Evolutionary conservation across 2,797 vertebrate species (phyloP).

Genomic region (Sebastes diaconus): DNA sequence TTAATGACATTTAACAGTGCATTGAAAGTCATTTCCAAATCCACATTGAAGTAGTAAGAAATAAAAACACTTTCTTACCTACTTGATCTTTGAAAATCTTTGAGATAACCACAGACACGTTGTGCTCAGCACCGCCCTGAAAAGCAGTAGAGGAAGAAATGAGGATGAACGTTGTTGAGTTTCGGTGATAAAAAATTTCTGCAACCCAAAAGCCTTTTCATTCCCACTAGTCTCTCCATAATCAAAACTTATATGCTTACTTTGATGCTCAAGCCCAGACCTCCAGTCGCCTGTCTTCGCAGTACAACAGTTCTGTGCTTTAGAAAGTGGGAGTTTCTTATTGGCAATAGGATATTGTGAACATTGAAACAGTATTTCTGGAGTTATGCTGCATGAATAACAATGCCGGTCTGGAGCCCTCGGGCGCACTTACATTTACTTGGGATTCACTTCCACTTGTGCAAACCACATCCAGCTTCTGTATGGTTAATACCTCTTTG

Average conservation of each 20-base stretch:
- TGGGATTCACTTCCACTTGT: conserved; percentile 83
- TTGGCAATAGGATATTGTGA: conserved; percentile 79
- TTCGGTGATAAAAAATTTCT: neutral
- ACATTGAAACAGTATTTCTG: conserved; percentile 44
- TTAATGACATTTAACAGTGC: neutral
- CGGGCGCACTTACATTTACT: conserved; percentile 90
- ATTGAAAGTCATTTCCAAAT: neutral
- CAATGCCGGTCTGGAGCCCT: conserved; percentile 26
- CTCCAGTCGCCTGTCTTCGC: conserved; percentile 89
- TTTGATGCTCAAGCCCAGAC: conserved; percentile 97
- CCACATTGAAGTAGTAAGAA: neutral
- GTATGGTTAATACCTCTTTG: conserved; percentile 90
- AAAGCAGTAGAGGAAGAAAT: conserved; percentile 50
- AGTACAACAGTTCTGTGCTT: conserved; percentile 98
- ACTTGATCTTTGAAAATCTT: conserved; percentile 96
- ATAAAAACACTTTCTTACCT: conserved; percentile 84
- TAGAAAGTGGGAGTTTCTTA: conserved; percentile 90
- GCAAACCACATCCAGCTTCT: conserved; percentile 93
- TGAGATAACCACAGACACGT: conserved; percentile 94
- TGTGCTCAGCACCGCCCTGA: conserved; percentile 94
- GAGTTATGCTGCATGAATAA: conserved; percentile 35
- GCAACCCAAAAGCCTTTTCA: conserved; percentile 39
- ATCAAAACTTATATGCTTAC: conserved; percentile 79
- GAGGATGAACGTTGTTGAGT: neutral
- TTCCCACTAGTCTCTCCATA: conserved; percentile 27